Percentiles rank a stretch among this genome's conserved stretches.
These are phyloP conservation scores for Rhynchomys soricoides DNA, from an alignment of 2,113 vertebrate species.

Conservation along the genomic window DNA sequence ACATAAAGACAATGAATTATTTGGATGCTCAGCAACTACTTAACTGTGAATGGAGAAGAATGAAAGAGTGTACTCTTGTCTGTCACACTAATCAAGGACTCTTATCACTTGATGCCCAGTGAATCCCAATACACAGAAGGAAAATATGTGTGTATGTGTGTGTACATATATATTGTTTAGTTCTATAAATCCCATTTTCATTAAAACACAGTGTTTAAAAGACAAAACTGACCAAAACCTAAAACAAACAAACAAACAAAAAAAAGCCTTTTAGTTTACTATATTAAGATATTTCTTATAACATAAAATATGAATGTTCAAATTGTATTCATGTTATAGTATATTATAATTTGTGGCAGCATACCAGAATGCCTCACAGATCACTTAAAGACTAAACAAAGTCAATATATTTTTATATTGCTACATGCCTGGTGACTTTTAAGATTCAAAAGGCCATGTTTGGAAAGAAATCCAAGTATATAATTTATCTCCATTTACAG, in stretches of 20 bases:
- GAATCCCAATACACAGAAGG: neutral
- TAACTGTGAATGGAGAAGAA: neutral
- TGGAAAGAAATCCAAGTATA: constrained; percentile 52
- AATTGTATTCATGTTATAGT: constrained; percentile 12
- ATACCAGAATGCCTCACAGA: neutral
- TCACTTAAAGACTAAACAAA: constrained; percentile 48
- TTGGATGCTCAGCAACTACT: neutral
- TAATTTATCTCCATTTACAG: constrained; percentile 71
- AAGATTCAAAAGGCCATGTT: neutral
- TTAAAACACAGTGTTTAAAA: constrained; percentile 32
- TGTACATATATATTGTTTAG: neutral
- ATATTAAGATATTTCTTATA: neutral
- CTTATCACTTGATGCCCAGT: neutral
- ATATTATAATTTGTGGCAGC: constrained; percentile 4
- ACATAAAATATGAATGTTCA: neutral
- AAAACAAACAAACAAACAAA: too few species aligned
- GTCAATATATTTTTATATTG: neutral
- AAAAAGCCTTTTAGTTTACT: neutral
- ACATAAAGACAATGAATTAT: neutral
- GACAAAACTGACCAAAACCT: neutral
- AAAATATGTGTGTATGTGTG: neutral
- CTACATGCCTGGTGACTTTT: neutral
- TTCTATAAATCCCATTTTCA: neutral
- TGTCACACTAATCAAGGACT: neutral
- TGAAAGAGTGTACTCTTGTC: neutral